Evolutionary conservation across 2,888 invertebrate genomes (phyloP), one percentile per base, ranked within the genome.

Genomic region (Peribatodes rhomboidaria): DNA sequence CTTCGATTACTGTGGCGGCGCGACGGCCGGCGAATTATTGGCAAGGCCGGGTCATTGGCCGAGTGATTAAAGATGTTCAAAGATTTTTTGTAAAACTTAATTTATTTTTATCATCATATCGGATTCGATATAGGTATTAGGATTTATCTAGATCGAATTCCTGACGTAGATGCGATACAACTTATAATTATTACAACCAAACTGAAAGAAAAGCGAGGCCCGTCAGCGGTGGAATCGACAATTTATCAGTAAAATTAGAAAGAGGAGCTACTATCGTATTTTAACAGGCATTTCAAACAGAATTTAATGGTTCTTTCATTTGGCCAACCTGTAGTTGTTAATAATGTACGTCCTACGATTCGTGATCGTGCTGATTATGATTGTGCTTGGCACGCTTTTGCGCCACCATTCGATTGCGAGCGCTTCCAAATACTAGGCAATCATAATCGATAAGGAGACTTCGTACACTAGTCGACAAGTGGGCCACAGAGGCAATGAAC

Each of bases 371-470:
- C 39, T n/a, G 3, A n/a, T 9, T 2, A 27, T 6, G 27, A 27
- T 27, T 6, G 27, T 27, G 27, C 6, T 27, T 41, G 42, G 42
- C 42, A 65, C 49, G 55, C 31, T 50, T 27, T 20, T 20, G 42
- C 60, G 55, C 20, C 49, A 42, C 55, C 41, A 55, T 61, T 50
- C 49, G 35, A 31, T 42, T 47, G 20, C 20, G 9, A 53, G 49
- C 35, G 58, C 57, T 64, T 54, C 42, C 33, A 59, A 54, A 35
- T 64, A 64, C 58, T 49, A 64, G 58, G 63, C 16, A 20, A 57
- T 39, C 57, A 62, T 62, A 39, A 52, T 31, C 16, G 4, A 0
- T 27, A 10, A 20, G 16, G 31, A 14, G 31, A 14, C n/a, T 14
- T 16, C 14, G 31, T 14, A 20, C 20, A 41, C 20, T 3, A n/a